Percentiles rank a stretch among this genome's conserved stretches.
Evolutionary conservation across 1,140 invertebrate genomes (phyloP).

Genomic region (Drosophila erecta): DNA sequence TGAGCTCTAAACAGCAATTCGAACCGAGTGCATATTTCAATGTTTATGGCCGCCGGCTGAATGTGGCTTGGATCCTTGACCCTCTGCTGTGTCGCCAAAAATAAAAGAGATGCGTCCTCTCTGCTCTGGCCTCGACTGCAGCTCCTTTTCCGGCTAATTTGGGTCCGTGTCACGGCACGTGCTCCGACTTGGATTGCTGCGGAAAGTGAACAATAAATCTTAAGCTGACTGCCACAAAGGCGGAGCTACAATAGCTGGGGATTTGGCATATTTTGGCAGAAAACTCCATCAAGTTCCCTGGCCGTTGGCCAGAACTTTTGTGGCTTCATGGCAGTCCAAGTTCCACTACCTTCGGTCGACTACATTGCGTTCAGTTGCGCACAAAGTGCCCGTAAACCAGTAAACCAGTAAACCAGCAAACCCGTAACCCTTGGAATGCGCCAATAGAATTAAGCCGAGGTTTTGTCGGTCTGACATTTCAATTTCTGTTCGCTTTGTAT

Average conservation of each 20-base stretch:
- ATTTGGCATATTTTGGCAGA: constrained; percentile 64
- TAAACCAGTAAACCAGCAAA: constrained; percentile 16
- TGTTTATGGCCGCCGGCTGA: constrained; percentile 34
- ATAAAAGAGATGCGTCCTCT: constrained; percentile 15
- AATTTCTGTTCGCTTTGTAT: constrained; percentile 57
- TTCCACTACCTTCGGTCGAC: constrained; percentile 10
- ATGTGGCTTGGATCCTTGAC: constrained; percentile 17
- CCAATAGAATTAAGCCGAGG: constrained; percentile 63
- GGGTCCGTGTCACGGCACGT: constrained; percentile 37
- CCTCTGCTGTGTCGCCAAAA: not conserved
- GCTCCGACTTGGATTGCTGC: constrained; percentile 9
- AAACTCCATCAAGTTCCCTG: constrained; percentile 72
- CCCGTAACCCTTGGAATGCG: constrained; percentile 18
- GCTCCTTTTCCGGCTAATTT: constrained; percentile 7
- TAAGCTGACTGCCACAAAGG: constrained; percentile 40
- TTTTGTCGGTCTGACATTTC: constrained; percentile 59
- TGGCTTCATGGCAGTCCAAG: constrained; percentile 63
- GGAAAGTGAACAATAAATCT: constrained; percentile 62
- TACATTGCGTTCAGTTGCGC: constrained; percentile 26
- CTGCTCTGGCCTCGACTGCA: not conserved
- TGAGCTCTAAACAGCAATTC: constrained; percentile 56
- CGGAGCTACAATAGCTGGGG: constrained; percentile 48
- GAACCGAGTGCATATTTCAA: constrained; percentile 44
- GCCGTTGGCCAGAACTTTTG: constrained; percentile 68
- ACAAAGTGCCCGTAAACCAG: constrained; percentile 29